These are phyloP conservation scores for Dryococelus australis DNA, from an alignment of 2,888 invertebrate species.

Conservation along the genomic window DNA sequence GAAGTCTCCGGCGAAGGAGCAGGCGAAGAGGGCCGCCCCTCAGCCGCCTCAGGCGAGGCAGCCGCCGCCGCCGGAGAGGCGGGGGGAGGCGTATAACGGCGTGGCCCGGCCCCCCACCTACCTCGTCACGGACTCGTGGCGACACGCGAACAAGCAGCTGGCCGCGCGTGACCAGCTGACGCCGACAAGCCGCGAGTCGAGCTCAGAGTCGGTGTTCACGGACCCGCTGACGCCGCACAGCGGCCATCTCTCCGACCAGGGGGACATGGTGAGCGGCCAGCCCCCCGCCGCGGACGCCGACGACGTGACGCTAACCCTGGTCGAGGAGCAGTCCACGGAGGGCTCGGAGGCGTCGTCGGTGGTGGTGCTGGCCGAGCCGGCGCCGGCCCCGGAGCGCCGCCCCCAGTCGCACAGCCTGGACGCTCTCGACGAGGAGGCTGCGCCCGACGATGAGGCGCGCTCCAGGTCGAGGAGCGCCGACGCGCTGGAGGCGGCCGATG, in stretches of 20 bases:
- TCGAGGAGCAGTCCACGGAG: conserved; percentile 39
- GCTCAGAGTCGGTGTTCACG: conserved; percentile 77
- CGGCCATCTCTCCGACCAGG: conserved; percentile 45
- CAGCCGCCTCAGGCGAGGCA: conserved; percentile 2
- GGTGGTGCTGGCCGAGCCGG: no score
- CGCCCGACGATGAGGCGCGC: conserved; percentile 45
- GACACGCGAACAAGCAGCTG: conserved; percentile 54
- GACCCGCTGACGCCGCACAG: conserved; percentile 69
- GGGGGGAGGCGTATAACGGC: conserved; percentile 27
- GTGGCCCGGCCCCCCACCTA: conserved; percentile 37
- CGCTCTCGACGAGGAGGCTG: conserved; percentile 44
- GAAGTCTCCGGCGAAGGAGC: conserved; percentile 34
- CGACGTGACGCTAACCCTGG: conserved; percentile 46
- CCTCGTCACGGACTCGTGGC: conserved; percentile 59
- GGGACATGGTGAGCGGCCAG: conserved; percentile 54
- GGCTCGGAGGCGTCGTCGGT: conserved; percentile 19
- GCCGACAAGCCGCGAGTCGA: conserved; percentile 64
- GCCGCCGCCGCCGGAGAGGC: background rate
- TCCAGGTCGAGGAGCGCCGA: conserved; percentile 44
- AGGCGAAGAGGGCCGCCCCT: conserved; percentile 27
- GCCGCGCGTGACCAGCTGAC: conserved; percentile 31
- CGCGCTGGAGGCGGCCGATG: conserved; percentile 56
- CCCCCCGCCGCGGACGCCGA: conserved; percentile 46
- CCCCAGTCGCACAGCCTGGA: conserved; percentile 42
- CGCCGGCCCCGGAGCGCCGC: conserved; percentile 18